Evolutionary conservation across 2,797 vertebrate species (phyloP).

Genomic region (Lepidocolaptes lacrymiger): DNA sequence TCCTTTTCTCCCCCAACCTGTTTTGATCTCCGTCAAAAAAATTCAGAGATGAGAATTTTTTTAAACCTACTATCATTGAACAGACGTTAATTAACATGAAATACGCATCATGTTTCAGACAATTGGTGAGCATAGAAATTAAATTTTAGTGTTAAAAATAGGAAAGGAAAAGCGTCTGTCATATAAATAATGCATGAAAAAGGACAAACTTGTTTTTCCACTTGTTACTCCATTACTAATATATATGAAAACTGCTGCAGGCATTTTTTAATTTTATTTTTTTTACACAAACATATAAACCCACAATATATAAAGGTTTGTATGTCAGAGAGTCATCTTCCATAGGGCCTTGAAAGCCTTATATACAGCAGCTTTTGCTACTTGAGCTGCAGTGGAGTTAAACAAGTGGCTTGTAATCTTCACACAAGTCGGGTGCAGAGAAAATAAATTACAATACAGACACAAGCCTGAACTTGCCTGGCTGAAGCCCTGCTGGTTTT

Average conservation of each 20-base stretch:
- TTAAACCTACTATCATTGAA: not conserved
- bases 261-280: slow-evolving; percentile 4
- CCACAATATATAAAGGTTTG: not conserved
- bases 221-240: not conserved
- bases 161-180: slow-evolving; percentile 1
- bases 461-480: slow-evolving; percentile 28
- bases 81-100: slow-evolving; percentile 2
- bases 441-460: not conserved
- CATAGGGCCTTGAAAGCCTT: not conserved
- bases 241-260: not conserved
- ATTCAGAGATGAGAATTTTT: slow-evolving; percentile 7
- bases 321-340: not conserved
- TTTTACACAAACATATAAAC: not conserved
- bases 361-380: not conserved
- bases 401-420: not conserved
- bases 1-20: not conserved
- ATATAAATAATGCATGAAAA: slow-evolving; percentile 53
- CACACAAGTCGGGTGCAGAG: not conserved
- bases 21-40: slow-evolving; percentile 10
- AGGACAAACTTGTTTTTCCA: not conserved
- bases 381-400: not conserved
- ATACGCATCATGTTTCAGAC: slow-evolving; percentile 34
- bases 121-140: slow-evolving; percentile 5
- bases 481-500: not conserved
- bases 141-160: slow-evolving; percentile 15